These are phyloP conservation scores for Myotis davidii DNA, from an alignment of 2,113 vertebrate species.

Conservation along the genomic window DNA sequence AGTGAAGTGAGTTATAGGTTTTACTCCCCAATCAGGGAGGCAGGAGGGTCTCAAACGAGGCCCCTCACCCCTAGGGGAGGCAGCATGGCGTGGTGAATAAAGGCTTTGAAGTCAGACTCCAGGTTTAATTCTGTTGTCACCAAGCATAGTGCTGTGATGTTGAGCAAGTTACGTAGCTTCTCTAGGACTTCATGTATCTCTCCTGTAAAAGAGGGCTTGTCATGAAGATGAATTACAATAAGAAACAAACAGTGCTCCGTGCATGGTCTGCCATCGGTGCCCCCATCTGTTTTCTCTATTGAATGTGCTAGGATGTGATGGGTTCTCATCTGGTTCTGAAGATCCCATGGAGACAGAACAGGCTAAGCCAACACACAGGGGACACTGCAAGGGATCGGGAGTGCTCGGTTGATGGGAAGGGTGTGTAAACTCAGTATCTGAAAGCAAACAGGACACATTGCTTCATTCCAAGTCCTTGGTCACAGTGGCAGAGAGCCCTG, in stretches of 20 bases:
- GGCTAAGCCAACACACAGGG: too few species aligned
- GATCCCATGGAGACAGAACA: background rate
- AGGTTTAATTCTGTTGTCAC: background rate
- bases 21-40: background rate
- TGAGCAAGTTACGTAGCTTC: background rate
- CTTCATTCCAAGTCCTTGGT: background rate
- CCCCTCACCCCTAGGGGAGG: background rate
- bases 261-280: accelerated
- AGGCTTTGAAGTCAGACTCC: background rate
- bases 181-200: background rate
- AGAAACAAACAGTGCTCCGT: background rate
- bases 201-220: background rate
- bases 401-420: background rate
- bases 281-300: background rate
- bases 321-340: background rate
- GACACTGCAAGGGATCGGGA: background rate
- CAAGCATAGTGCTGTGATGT: background rate
- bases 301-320: too few species aligned
- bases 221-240: background rate
- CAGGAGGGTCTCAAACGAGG: background rate
- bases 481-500: background rate
- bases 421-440: background rate
- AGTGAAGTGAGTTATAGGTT: background rate
- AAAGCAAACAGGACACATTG: background rate
- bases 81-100: background rate